Conservation (phyloP, 2,888 invertebrate genomes). For the Linnaemya vulpina region DNA sequence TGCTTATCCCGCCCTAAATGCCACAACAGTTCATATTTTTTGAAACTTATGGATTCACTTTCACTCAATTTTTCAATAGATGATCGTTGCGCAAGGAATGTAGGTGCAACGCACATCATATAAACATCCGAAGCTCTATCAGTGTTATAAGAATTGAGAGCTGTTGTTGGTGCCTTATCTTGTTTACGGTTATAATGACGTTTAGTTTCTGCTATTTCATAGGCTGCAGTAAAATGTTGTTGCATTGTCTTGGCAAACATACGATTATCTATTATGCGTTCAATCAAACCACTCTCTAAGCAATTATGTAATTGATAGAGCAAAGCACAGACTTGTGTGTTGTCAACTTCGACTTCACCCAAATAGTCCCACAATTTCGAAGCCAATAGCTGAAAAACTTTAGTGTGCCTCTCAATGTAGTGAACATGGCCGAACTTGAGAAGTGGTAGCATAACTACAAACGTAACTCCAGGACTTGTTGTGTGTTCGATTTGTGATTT, state of each 20-base stretch:
- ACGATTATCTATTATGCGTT: conserved; percentile 86
- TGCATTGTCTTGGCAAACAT: conserved; percentile 81
- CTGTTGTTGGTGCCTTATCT: conserved; percentile 28
- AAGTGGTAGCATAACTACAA: conserved; percentile 88
- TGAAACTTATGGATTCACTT: conserved; percentile 82
- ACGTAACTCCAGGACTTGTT: conserved; percentile 84
- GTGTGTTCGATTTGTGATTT: conserved; percentile 83
- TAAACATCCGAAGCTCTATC: conserved; percentile 81
- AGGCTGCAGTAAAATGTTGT: conserved; percentile 75
- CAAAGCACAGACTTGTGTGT: conserved; percentile 85
- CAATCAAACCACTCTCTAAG: conserved; percentile 86
- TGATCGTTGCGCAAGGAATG: conserved; percentile 73
- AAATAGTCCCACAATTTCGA: conserved; percentile 89
- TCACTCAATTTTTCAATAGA: conserved; percentile 79
- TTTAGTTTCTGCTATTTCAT: conserved; percentile 60
- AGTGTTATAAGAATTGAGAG: conserved; percentile 78
- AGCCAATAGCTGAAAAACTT: conserved; percentile 87
- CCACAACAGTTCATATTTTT: conserved; percentile 86
- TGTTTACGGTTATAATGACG: conserved; percentile 29
- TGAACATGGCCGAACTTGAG: conserved; percentile 87
- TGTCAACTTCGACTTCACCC: conserved; percentile 81
- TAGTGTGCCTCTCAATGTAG: conserved; percentile 87
- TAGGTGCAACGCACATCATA: conserved; percentile 79
- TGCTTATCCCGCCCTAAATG: conserved; percentile 89
- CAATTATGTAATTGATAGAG: conserved; percentile 91